Evolutionary conservation across 2,797 vertebrate genomes (phyloP), one percentile per base, ranked within the genome.

Genomic region (Hyperoplus immaculatus): DNA sequence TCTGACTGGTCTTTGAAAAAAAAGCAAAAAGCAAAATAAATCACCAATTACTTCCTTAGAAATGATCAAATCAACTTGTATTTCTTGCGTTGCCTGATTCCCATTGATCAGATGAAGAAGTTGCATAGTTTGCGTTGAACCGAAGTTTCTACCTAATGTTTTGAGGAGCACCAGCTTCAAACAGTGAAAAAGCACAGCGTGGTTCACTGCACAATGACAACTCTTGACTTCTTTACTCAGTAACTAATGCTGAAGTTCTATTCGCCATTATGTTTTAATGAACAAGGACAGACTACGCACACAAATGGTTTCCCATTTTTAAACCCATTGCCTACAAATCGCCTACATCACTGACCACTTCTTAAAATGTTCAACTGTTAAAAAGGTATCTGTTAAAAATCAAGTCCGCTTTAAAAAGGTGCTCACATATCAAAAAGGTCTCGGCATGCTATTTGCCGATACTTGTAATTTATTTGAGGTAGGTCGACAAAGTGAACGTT

Each of bases 91-190:
- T 67, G 39, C 46, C 54, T 10, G 43, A 47, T 65, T 53, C 49
- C 11, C 36, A 46, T 53, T 45, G 6, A 18, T 29, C 18, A 54
- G 36, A 63, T 59, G n/a, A 39, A 59, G n/a, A 39, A 59, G 38
- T 66, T 82, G 75, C 75, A 73, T 82, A 78, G 75, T 75, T 56
- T 65, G 13, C 1, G 10, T 16, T 6, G 39, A 50, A 50, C 13
- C 6, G 18, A 67, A 47, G 10, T 29, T 6, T n/a, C 45, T 51
- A 80, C 14, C 53, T 7, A 11, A 50, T 13, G 18, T 58, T 69
- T n/a, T 45, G 38, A 73, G 15, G 53, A 74, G 66, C 66, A 41
- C 61, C 49, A 29, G 29, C 29, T 59, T 64, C 4, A 59, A 6
- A 61, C 38, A 3, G 47, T 16, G 29, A 29, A 13, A 1, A 49